A percentile compares a stretch with the other conserved stretches of the same genome.
phyloP scores from a whole-genome alignment of 2,797 vertebrate species.

The Ambastaia sidthimunki region DNA sequence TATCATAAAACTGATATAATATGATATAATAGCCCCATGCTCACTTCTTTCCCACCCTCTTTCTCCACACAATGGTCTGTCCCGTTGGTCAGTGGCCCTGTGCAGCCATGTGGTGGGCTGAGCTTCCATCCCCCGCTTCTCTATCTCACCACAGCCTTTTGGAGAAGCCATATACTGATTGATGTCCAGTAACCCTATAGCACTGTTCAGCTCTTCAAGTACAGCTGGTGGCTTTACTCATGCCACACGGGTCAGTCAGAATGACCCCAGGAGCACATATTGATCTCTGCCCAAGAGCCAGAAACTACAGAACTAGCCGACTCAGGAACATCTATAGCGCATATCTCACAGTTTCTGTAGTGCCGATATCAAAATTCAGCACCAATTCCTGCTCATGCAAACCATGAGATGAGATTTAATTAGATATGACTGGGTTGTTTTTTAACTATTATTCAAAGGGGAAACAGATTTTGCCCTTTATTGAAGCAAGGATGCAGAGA shows the following conservation, averaged over 20 bases:
- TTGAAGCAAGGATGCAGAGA: conserved; percentile 16
- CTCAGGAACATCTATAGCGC: not conserved
- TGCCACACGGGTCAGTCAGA: conserved; percentile 74
- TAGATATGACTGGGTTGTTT: not conserved
- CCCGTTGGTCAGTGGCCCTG: conserved; percentile 2
- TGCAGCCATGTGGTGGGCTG: conserved; percentile 38
- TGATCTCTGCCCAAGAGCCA: conserved; percentile 66
- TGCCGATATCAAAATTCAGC: conserved; percentile 11
- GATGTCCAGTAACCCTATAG: conserved; percentile 81
- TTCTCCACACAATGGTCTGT: conserved; percentile 21
- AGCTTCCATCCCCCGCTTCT: conserved; percentile 48
- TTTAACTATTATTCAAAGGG: not conserved
- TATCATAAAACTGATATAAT: conserved; percentile 43
- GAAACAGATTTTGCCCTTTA: not conserved
- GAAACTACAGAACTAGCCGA: conserved; percentile 53
- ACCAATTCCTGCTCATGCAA: not conserved
- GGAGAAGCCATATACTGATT: conserved; percentile 76
- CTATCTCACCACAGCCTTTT: conserved; percentile 59
- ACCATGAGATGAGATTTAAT: not conserved
- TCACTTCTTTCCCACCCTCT: not conserved
- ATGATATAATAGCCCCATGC: conserved; percentile 71
- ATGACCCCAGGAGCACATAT: conserved; percentile 70
- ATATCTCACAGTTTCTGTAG: not conserved
- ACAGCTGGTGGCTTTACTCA: conserved; percentile 81
- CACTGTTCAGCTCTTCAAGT: conserved; percentile 70